These are phyloP conservation scores for Apostichopus californicus DNA, from an alignment of 35 echinoderm and acorn worm genomes.

Conservation along the genomic window DNA sequence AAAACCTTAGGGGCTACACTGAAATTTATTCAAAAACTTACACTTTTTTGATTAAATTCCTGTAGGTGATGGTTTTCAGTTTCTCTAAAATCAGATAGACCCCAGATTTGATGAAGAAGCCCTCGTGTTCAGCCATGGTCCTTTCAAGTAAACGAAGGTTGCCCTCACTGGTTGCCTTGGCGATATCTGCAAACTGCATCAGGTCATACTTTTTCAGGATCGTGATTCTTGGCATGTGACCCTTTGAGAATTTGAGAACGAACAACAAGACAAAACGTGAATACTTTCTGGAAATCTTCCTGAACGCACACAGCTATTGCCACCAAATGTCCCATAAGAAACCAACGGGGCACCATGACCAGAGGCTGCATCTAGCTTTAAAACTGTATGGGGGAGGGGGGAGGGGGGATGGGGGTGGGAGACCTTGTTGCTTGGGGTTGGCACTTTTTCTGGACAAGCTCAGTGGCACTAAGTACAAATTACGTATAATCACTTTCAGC, in stretches of 20 bases:
- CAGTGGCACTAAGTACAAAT: no score
- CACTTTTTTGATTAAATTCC: slow-evolving; percentile 99
- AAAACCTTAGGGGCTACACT: no score
- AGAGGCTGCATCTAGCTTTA: no score
- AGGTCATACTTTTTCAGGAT: slow-evolving; percentile 96
- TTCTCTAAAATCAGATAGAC: slow-evolving; percentile 98
- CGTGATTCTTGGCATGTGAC: slow-evolving; percentile 89
- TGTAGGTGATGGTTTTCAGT: slow-evolving; percentile 96
- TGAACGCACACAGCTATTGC: no score
- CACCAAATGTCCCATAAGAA: no score
- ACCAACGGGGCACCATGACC: no score
- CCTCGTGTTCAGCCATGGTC: slow-evolving; percentile 85
- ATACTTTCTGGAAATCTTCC: not conserved
- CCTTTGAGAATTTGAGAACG: slow-evolving; percentile 50
- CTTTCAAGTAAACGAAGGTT: slow-evolving; percentile 77
- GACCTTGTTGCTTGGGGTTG: no score
- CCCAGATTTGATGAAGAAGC: slow-evolving; percentile 94
- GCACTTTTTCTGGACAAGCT: no score
- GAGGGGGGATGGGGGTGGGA: no score
- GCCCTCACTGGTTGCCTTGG: slow-evolving; percentile 78
- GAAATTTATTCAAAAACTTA: slow-evolving; percentile 32
- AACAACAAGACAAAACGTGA: not conserved
- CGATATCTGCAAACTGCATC: slow-evolving; percentile 91
- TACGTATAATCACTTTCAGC: no score
- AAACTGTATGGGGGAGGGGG: no score